Conservation (phyloP, 2,888 invertebrate species). For the Drosophila paranaensis region DNA sequence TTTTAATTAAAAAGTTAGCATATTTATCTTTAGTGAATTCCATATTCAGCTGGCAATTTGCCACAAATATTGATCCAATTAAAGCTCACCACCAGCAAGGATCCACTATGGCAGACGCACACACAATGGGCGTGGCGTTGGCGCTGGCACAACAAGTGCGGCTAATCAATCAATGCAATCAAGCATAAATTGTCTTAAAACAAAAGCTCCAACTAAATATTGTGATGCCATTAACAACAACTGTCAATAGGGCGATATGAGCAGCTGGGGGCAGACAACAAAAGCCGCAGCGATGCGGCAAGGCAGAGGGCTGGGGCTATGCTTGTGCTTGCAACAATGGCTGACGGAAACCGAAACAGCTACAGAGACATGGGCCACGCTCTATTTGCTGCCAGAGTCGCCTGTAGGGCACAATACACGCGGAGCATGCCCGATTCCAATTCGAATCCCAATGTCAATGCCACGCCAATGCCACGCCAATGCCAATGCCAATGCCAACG, state of each 20-base stretch:
- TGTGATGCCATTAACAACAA: constrained; percentile 76
- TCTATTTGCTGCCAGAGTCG: constrained; percentile 37
- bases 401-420: constrained; percentile 23
- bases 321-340: constrained; percentile 33
- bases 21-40: constrained; percentile 21
- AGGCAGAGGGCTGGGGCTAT: not conserved
- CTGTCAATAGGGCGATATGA: constrained; percentile 58
- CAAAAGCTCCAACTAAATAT: constrained; percentile 75
- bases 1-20: constrained; percentile 69
- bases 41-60: constrained; percentile 12
- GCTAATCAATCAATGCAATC: constrained; percentile 81
- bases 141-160: constrained; percentile 63
- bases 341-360: constrained; percentile 57
- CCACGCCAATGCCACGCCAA: constrained; percentile 71
- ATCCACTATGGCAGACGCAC: not conserved
- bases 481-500: constrained; percentile 50
- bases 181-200: constrained; percentile 79
- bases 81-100: constrained; percentile 23
- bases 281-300: constrained; percentile 22
- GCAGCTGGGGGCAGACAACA: constrained; percentile 32
- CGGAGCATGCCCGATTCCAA: constrained; percentile 10
- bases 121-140: constrained; percentile 9
- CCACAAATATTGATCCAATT: constrained; percentile 29
- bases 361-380: constrained; percentile 31
- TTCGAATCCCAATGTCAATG: constrained; percentile 53